Base-by-base conservation (phyloP, 2,797 vertebrate species). In the Sandelia bainsii region DNA sequence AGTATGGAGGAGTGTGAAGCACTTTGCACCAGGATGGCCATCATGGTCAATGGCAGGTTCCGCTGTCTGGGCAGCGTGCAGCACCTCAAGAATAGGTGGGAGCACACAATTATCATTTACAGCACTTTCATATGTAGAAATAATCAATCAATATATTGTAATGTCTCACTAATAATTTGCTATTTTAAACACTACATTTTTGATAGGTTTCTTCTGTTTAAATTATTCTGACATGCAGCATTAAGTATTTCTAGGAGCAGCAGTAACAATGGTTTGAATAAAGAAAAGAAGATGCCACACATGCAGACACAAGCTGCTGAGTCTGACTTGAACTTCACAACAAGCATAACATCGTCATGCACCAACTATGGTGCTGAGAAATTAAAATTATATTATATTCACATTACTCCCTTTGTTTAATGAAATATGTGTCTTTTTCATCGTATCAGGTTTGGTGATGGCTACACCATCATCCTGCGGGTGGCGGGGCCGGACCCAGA, bases 1-100 rank as follows among this genome's bases (percentile, higher is more conserved):
- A 99, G 98, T 82, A 99, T 99, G 98, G 98, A 99, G 90, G 98
- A 99, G 89, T 99, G 98, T 88, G 98, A 99, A 86, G 98, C 97
- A 9, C 93, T 99, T 45, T 99, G 98, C 84, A 99, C 98, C 51
- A 95, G 98, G 70, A 98, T 99, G 97, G 97, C 97, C 4, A 98
- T 99, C 74, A 99, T 99, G 98, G 98, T 99, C 81, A 99, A 99
- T 1, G 98, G 98, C 70, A 94, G 96, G 84, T 99, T 99, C 94
- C 94, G 97, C 70, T 99, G 98, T 79, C 92, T 99, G 78, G 98
- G 98, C 79, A 98, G 97, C 0, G 97, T 98, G 58, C 97, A 99
- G 65, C 98, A 99, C 87, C 94, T 99, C 57, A 99, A 99, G 91
- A 99, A 98, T 87, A 97, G 96, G 97, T 97, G 88, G 8, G 73